Conservation (phyloP, 30 jellyfish, hydroid and myxozoan species). For the Aurelia sp. region DNA sequence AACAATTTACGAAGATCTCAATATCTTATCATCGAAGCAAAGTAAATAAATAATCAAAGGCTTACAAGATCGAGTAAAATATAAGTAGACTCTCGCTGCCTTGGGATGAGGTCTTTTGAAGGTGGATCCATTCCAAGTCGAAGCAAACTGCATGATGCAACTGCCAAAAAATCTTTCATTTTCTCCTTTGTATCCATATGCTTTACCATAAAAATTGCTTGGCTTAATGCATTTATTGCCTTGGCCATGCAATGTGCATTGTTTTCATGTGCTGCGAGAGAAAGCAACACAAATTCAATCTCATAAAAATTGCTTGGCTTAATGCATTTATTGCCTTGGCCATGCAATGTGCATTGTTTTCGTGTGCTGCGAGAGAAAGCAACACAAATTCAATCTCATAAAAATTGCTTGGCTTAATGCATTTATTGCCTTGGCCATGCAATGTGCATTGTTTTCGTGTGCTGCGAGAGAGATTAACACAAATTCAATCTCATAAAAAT, state of each 20-base stretch:
- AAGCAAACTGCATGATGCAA: constrained; percentile 87
- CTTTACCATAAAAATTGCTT: constrained; percentile 88
- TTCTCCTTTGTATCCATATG: constrained; percentile 87
- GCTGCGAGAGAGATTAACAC: constrained; percentile 48
- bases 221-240: constrained; percentile 79
- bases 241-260: constrained; percentile 96
- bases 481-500: not conserved
- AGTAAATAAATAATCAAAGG: not conserved
- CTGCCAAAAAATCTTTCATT: constrained; percentile 90
- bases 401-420: constrained; percentile 43
- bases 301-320: constrained; percentile 20
- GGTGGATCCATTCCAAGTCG: constrained; percentile 86
- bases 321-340: constrained; percentile 80
- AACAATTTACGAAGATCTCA: too few species aligned
- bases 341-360: constrained; percentile 97
- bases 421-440: constrained; percentile 91
- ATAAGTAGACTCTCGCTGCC: constrained; percentile 83
- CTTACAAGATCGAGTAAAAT: constrained; percentile 90
- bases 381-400: not conserved
- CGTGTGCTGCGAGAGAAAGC: constrained; percentile 73
- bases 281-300: not conserved
- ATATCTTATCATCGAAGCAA: too few species aligned
- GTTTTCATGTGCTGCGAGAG: constrained; percentile 87
- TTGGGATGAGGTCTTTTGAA: constrained; percentile 70
- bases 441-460: constrained; percentile 96